Evolutionary conservation across 37 sponge, comb jelly and placozoan species (phyloP).

Genomic region (Halichondria panicea): DNA sequence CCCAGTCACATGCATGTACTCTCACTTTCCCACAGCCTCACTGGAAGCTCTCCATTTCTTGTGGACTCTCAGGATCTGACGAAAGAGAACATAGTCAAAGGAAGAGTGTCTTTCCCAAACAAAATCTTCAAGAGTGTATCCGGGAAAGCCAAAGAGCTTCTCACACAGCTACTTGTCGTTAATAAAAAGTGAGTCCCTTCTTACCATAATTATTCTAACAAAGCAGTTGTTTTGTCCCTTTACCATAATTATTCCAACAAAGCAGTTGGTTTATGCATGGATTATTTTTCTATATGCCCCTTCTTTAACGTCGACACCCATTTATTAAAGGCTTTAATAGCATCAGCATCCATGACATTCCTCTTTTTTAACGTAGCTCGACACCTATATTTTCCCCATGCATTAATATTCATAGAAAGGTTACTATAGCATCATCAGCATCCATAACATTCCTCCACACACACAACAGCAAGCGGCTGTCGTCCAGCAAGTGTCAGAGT

Average conservation of each 20-base stretch:
- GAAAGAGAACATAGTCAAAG: conserved; percentile 52
- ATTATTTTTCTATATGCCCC: no score
- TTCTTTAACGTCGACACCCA: no score
- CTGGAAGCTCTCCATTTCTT: conserved; percentile 66
- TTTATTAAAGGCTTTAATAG: no score
- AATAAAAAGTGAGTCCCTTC: conserved; percentile 53
- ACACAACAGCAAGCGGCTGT: conserved; percentile 21
- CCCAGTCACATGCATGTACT: no score
- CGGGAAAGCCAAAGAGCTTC: conserved; percentile 32
- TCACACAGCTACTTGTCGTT: conserved; percentile 39
- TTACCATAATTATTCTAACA: no score
- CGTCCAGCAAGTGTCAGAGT: conserved; percentile 11
- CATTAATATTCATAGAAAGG: no score
- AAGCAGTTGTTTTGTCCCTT: no score
- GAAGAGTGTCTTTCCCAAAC: conserved; percentile 23
- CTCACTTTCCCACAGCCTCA: conserved; percentile 41
- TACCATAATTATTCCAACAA: no score
- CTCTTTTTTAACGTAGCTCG: no score
- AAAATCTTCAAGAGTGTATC: conserved; percentile 50
- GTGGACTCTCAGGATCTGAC: conserved; percentile 53
- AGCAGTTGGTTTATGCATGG: no score
- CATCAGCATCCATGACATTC: no score
- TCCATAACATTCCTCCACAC: neutral
- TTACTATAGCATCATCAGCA: neutral
- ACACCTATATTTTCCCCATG: no score